Conservation (phyloP, 2,113 vertebrate species). For the Naja naja region DNA sequence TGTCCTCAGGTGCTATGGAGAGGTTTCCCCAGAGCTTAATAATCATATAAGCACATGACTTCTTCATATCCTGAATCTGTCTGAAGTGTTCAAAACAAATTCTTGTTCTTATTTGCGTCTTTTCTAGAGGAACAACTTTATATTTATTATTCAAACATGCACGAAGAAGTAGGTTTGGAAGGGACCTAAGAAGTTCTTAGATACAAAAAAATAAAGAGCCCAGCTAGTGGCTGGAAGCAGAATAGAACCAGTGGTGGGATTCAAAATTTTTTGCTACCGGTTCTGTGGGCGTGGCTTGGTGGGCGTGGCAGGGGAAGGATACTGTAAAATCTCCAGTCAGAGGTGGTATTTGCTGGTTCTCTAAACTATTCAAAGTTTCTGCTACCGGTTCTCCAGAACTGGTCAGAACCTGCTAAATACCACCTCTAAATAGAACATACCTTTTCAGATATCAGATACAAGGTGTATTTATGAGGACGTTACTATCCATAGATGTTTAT, state of each 20-base stretch:
- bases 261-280: too few relatives aligned
- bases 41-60: background rate
- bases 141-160: background rate
- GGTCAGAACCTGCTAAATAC: too few relatives aligned
- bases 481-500: background rate
- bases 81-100: background rate
- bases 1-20: background rate
- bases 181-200: background rate
- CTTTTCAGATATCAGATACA: background rate
- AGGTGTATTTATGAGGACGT: background rate
- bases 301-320: too few relatives aligned
- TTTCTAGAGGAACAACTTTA: background rate
- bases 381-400: too few relatives aligned
- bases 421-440: background rate
- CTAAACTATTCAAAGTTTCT: too few relatives aligned
- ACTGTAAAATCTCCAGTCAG: too few relatives aligned
- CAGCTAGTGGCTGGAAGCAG: background rate
- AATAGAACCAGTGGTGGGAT: background rate
- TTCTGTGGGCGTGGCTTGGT: too few relatives aligned
- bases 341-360: too few relatives aligned
- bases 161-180: background rate
- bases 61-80: background rate
- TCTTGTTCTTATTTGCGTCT: background rate
- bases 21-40: background rate
- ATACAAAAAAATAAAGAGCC: too few relatives aligned